Base-by-base conservation (phyloP, 30 jellyfish, hydroid and myxozoan species). In the Nemopilema nomurai region DNA sequence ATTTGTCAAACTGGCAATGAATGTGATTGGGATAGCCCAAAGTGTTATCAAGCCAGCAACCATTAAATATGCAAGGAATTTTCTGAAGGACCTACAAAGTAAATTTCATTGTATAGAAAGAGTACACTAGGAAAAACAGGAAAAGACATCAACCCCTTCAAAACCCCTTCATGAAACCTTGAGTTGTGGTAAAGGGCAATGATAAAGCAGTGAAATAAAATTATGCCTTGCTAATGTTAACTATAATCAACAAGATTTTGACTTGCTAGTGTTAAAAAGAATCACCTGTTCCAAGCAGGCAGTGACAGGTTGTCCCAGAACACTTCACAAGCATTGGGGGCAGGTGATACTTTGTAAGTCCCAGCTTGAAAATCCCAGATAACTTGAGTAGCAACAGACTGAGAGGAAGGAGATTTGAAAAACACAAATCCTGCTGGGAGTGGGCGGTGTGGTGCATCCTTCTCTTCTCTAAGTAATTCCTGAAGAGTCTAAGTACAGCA, bases 1-100 rank as follows among this genome's bases (percentile, higher is more conserved):
- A 22, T 94, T 87, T 9, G 96, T 79, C 82, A 94, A 81, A 41
- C 96, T 67, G 22, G 99, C 92, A 74, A 89, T 81, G 70, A 94
- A 94, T 23, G 96, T 62, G 50, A 94, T 81, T 1, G 99, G 97
- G 31, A 83, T 74, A 21, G 99, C 90, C 97, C 97, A 94, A 9
- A 94, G 87, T 16, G 89, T 62, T 18, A 94, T 90, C 20, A 89
- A 74, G 62, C 79, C 66, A 73, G 67, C 81, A 16, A 94, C 97
- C 27, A 74, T 33, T 19, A 84, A 49, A 31, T 28, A 28, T 18
- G 94, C 96, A 22, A 88, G 26, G 29, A 63, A n/a, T 21, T 28
- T 67, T 18, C 97, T 80, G 1, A 81, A 23, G 18, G 80, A 52
- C 49, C 99, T 94, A 62, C 29, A 86, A 81, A 0, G 33, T 23